Evolutionary conservation across 1,140 invertebrate genomes (phyloP), one percentile per base, ranked within the genome.

Genomic region (Caenorhabditis inopinata): DNA sequence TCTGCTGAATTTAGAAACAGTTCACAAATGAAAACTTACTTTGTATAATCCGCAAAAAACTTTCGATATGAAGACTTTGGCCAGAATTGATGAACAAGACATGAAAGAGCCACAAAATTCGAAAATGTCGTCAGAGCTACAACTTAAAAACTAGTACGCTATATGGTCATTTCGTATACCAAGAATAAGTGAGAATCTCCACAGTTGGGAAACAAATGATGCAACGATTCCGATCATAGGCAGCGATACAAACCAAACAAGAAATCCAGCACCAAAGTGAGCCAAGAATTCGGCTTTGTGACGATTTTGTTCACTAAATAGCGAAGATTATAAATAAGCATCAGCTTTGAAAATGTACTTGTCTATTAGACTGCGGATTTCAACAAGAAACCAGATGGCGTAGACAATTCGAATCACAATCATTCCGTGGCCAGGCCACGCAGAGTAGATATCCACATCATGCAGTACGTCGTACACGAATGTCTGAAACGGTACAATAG

Each of bases 191-290:
- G 97, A 97, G 89, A 94, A 95, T 89, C 95, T 92, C 95, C 95
- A 98, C 80, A 98, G 90, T 51, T 95, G 93, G 80, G 95, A 96
- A 49, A 98, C 93, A 90, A 96, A 94, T 76, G 96, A 91, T 35
- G 95, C 94, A 84, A 98, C 94, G 58, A 98, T 91, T 51, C 95
- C 95, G 83, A 97, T 93, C 47, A 97, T 93, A 9, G 96, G 95
- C 82, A 98, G 91, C 90, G 98, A 97, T 83, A 97, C 95, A 87
- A 98, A 97, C 96, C 96, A 98, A 18, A 98, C 96, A 45, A 98
- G 91, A 83, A 95, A 96, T 25, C 95, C 96, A 45, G 96, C 96
- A 53, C 95, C 96, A 90, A 98, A 96, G 89, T 98, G 96, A 53
- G 92, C 49, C 96, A 92, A 90, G 97, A 98, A 87, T 95, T 93